Evolutionary conservation across 64 coral and sea anemone genomes (phyloP), one percentile per base, ranked within the genome.

Genomic region (Pocillopora verrucosa): DNA sequence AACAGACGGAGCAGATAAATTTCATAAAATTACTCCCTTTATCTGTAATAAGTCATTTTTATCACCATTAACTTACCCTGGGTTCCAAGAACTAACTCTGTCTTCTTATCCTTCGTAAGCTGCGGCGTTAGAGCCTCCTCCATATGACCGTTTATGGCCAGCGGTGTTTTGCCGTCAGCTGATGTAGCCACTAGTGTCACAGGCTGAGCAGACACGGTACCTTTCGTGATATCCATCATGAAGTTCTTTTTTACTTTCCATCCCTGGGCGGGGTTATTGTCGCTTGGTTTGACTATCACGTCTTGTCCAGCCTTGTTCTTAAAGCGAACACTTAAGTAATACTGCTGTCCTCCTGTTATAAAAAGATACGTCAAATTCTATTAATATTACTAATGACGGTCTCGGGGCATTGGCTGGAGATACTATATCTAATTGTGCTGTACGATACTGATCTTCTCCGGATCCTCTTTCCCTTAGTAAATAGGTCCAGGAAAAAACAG

Each of bases 281-380:
- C 87, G 14, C 92, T 86, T 20, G 70, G 45, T 9, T 24, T 73
- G 15, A 96, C 25, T 5, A 67, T n/a, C 0, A 88, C 84, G 65
- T 93, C 80, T 24, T 94, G 88, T 2, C 95, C 91, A 4, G 78
- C 88, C n/a, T 74, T 65, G 34, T 97, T 97, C 51, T 61, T 61
- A 17, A 97, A 61, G 56, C 72, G 65, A 45, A 93, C 63, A 63
- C 16, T 57, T 7, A 91, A 58, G 56, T 96, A 96, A 25, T 77
- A 91, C 79, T 96, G 94, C 76, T 92, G 70, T 45, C 86, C 94
- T 79, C 41, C 51, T 88, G 51, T 14, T 51, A 61, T 67, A 84
- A 2, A 26, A 62, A 75, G 51, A 19, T 12, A 34, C 9, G 34
- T 58, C 56, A 35, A 30, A 64, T 34, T 1, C 9, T 17, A 16